A percentile compares a stretch with the other conserved stretches of the same genome.
Conservation (phyloP, 2,888 invertebrate genomes). For the Xanthorhoe spadicearia region DNA sequence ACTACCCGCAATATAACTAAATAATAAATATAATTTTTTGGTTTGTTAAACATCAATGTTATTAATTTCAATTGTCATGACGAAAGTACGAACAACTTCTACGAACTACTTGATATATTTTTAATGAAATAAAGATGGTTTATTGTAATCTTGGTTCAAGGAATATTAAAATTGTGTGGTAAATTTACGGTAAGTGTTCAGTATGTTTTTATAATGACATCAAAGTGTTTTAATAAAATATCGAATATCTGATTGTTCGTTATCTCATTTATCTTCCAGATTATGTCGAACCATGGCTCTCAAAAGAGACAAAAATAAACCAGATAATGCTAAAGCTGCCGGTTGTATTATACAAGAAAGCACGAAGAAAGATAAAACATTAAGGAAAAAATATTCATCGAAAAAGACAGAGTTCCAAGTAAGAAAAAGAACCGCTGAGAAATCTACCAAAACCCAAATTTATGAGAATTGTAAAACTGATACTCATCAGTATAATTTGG, state of each 20-base stretch:
- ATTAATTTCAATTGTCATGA: constrained; percentile 19
- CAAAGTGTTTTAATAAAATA: not conserved
- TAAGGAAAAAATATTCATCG: constrained; percentile 15
- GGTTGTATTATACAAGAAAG: constrained; percentile 16
- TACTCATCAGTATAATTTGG: not conserved
- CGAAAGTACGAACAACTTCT: constrained; percentile 35
- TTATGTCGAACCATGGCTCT: constrained; percentile 34
- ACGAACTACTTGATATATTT: not conserved
- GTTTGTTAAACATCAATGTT: not conserved
- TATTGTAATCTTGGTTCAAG: not conserved
- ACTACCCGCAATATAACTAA: constrained; percentile 21
- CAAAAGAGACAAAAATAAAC: constrained; percentile 19
- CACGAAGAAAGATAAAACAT: constrained; percentile 13
- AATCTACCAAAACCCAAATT: constrained; percentile 2
- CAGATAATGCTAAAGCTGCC: constrained; percentile 1
- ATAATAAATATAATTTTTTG: not conserved
- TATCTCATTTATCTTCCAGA: constrained; percentile 17
- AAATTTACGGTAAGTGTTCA: not conserved
- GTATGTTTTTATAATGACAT: not conserved
- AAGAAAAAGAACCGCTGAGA: constrained; percentile 15
- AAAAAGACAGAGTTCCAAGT: constrained; percentile 22
- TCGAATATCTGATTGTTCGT: not conserved
- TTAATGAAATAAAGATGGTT: not conserved
- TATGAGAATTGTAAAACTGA: not conserved
- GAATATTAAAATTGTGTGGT: not conserved